A percentile compares a stretch with the other conserved stretches of the same genome.
Conservation (phyloP, 1,140 invertebrate genomes). For the Orchesella cincta region DNA sequence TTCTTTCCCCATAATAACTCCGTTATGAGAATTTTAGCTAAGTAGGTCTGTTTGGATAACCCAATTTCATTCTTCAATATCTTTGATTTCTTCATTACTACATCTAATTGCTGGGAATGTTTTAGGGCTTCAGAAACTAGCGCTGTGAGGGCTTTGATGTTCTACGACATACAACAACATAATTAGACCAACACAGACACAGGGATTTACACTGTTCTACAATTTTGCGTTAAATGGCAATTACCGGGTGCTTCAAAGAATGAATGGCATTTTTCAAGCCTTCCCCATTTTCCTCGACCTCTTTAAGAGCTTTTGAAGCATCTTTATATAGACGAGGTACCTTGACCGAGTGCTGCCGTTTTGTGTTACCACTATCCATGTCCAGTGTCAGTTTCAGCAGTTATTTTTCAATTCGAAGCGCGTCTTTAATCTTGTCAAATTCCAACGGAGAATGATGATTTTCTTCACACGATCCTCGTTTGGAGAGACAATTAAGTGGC, state of each 20-base stretch:
- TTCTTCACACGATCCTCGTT: no score
- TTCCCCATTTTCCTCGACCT: slow-evolving; percentile 67
- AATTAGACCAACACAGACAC: slow-evolving; percentile 40
- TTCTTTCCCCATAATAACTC: slow-evolving; percentile 79
- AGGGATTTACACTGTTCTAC: not conserved
- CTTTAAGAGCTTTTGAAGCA: slow-evolving; percentile 67
- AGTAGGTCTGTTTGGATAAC: slow-evolving; percentile 63
- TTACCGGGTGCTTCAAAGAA: slow-evolving; percentile 60
- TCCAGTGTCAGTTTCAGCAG: not conserved
- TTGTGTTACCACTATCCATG: not conserved
- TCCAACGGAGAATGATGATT: no score
- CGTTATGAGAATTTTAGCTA: slow-evolving; percentile 74
- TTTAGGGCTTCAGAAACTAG: slow-evolving; percentile 72
- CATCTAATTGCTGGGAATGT: slow-evolving; percentile 65
- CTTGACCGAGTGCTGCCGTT: slow-evolving; percentile 60
- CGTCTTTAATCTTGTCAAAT: no score
- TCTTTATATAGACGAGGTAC: slow-evolving; percentile 75
- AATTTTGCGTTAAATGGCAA: not conserved
- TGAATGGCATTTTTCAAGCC: slow-evolving; percentile 71
- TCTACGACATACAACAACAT: slow-evolving; percentile 64
- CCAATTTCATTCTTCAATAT: slow-evolving; percentile 68
- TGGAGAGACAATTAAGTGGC: no score
- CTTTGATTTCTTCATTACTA: slow-evolving; percentile 60
- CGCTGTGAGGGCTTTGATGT: slow-evolving; percentile 69
- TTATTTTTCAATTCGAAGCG: no score